Conservation (phyloP, 2,888 invertebrate genomes). For the Timandra comae region DNA sequence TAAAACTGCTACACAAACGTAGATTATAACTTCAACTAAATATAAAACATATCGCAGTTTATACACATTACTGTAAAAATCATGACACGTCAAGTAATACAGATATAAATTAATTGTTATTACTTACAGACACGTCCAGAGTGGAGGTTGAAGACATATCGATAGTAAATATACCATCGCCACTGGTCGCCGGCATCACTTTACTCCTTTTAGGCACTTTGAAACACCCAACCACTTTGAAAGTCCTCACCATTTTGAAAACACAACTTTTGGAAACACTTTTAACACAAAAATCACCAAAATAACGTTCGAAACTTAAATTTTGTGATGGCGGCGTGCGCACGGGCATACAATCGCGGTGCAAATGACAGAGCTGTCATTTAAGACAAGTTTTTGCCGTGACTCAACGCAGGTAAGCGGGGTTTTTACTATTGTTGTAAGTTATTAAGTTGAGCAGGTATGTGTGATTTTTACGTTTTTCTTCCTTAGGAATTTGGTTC, state of each 20-base stretch:
- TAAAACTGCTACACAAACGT: too few species aligned
- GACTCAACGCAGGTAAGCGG: slow-evolving; percentile 18
- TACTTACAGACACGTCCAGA: slow-evolving; percentile 60
- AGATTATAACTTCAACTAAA: too few species aligned
- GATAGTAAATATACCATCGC: slow-evolving; percentile 57
- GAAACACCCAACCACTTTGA: slow-evolving; percentile 54
- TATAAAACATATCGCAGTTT: too few species aligned
- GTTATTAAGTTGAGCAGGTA: not conserved
- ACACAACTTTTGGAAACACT: slow-evolving; percentile 23
- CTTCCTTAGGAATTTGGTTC: too few species aligned
- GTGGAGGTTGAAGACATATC: slow-evolving; percentile 60
- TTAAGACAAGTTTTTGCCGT: slow-evolving; percentile 14
- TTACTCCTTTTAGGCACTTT: slow-evolving; percentile 50
- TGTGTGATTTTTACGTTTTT: too few species aligned
- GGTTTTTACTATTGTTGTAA: slow-evolving; percentile 4
- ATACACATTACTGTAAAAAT: too few species aligned
- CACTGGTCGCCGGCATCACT: slow-evolving; percentile 50
- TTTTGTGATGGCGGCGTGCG: slow-evolving; percentile 41
- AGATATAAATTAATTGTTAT: not conserved
- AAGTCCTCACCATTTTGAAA: slow-evolving; percentile 56
- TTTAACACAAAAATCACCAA: slow-evolving; percentile 7
- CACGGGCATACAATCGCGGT: slow-evolving; percentile 18
- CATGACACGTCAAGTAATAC: too few species aligned
- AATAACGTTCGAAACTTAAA: not conserved
- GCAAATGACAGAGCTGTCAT: slow-evolving; percentile 21